These are phyloP conservation scores for Calcarius lapponicus DNA, from an alignment of 2,797 vertebrate species.

Conservation along the genomic window DNA sequence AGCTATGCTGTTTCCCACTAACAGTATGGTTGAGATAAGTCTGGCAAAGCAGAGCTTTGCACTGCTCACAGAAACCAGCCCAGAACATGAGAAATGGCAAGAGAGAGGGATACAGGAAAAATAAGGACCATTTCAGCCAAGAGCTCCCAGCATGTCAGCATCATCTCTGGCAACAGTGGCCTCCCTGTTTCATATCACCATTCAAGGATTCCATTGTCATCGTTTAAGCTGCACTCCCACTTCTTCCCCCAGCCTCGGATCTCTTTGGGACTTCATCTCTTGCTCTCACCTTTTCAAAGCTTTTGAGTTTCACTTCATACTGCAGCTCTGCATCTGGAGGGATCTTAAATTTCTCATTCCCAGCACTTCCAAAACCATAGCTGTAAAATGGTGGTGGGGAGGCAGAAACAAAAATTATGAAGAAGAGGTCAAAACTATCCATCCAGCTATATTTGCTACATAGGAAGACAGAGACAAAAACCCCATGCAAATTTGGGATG, in stretches of 20 bases:
- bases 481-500: neutral
- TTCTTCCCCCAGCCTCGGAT: neutral
- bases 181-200: neutral
- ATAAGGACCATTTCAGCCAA: neutral
- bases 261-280: neutral
- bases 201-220: neutral
- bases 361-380: constrained; percentile 87
- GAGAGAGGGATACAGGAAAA: neutral
- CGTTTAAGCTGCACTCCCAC: neutral
- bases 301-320: constrained; percentile 88
- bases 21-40: neutral
- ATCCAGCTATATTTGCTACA: neutral
- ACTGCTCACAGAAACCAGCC: neutral
- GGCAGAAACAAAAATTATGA: neutral
- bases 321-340: constrained; percentile 85
- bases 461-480: neutral
- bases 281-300: constrained; percentile 90
- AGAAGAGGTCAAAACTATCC: neutral
- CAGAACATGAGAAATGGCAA: neutral
- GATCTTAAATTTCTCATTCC: constrained; percentile 86
- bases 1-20: neutral
- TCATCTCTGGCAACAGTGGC: neutral
- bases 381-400: constrained; percentile 59
- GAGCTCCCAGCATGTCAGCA: neutral
- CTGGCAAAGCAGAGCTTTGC: neutral